Evolutionary conservation across 2,888 invertebrate genomes (phyloP), one percentile per base, ranked within the genome.

Genomic region (Platerodrilus igneus): DNA sequence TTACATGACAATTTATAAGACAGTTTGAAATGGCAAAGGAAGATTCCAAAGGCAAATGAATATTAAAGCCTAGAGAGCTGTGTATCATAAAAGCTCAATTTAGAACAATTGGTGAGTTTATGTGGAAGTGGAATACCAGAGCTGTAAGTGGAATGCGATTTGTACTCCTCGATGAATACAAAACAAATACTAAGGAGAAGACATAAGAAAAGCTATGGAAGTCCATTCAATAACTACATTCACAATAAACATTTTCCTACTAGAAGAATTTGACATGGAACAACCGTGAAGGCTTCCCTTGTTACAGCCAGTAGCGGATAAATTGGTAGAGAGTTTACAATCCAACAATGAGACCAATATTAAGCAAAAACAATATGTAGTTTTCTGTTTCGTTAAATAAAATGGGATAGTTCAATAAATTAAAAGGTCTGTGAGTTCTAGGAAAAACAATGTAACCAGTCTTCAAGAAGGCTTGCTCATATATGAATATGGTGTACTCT

Each of bases 41-140:
- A 27, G 27, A 27, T 27, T 27, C 13, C 27, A 27, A 27, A 27
- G 27, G 27, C 15, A 27, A 27, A 27, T 13, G 10, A 15, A 27
- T 27, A 27, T 27, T 27, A 27, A 27, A 27, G 14, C 14, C 13
- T 27, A 10, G 14, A n/a, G 10, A 9, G 14, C 27, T 27, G 27
- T 15, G 14, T 27, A 9, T 27, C 11, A 27, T 27, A 27, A 27
- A 6, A 27, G 13, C 27, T 27, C 27, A 27, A 27, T 15, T 27
- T 27, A 27, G 10, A 27, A 27, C 27, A 23, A 27, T 27, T 27
- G 27, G 27, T 27, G 27, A 27, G n/a, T 27, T 27, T 27, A n/a
- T 27, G 27, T 7, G 27, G 27, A 13, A 13, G 27, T 27, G 27
- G 27, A 27, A 27, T 27, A 27, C 27, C 27, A 27, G 27, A 27